Evolutionary conservation across 2,113 vertebrate species (phyloP).

Genomic region (Ginglymostoma cirratum): DNA sequence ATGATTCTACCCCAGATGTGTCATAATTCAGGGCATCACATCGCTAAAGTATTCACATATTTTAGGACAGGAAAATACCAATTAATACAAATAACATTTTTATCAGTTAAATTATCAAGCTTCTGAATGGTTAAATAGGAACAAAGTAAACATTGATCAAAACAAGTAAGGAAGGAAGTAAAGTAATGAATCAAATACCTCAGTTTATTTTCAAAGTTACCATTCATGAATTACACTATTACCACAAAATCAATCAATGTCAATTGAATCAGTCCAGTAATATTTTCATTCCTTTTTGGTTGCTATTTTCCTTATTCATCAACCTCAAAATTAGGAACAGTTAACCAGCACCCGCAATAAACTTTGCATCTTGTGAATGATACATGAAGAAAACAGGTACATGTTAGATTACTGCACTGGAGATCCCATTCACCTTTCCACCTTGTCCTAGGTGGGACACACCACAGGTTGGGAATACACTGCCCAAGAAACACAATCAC

Average conservation of each 20-base stretch:
- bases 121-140: background rate
- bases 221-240: background rate
- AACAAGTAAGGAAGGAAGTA: background rate
- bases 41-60: background rate
- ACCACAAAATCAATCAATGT: background rate
- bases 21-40: background rate
- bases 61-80: background rate
- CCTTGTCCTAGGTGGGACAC: background rate
- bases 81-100: background rate
- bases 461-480: background rate
- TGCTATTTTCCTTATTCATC: background rate
- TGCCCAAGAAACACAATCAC: background rate
- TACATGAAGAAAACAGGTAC: background rate
- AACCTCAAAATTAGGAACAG: background rate
- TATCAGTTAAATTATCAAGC: background rate
- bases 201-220: background rate
- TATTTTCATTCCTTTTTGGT: background rate
- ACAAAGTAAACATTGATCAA: background rate
- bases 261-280: background rate
- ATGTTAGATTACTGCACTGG: background rate
- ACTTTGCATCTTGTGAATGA: background rate
- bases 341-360: background rate
- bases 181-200: background rate
- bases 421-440: background rate
- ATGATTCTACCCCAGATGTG: background rate